Conservation (phyloP, 2,797 vertebrate genomes). For the Coranthus polyacanthus region DNA sequence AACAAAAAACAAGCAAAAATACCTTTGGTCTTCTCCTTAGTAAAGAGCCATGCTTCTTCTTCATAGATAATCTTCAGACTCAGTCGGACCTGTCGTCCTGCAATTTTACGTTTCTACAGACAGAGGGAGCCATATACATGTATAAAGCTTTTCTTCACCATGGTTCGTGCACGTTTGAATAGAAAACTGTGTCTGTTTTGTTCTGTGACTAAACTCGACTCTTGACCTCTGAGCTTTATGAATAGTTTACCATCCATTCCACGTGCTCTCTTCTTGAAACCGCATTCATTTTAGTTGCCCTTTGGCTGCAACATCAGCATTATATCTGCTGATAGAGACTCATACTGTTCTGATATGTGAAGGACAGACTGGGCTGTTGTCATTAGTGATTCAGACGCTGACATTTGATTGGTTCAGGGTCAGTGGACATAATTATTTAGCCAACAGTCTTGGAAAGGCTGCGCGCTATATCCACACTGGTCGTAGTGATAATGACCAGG, state of each 20-base stretch:
- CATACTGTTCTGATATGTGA: background rate
- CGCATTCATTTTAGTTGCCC: no score
- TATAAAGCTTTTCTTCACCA: fast-evolving
- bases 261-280: no score
- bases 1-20: no score
- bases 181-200: background rate
- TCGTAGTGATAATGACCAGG: no score
- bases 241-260: no score
- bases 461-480: background rate
- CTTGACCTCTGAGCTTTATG: no score
- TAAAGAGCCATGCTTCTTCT: background rate
- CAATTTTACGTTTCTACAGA: slow-evolving; percentile 6
- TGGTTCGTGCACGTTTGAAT: slow-evolving; percentile 15
- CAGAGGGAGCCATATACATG: slow-evolving; percentile 41
- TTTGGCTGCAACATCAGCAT: background rate
- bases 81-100: background rate
- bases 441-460: background rate
- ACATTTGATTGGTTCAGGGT: slow-evolving; percentile 16
- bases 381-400: background rate
- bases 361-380: no score
- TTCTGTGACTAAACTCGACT: background rate
- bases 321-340: background rate
- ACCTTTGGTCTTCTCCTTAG: no score
- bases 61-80: background rate
- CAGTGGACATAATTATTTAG: background rate